A percentile compares a stretch with the other conserved stretches of the same genome.
Conservation (phyloP, 2,113 vertebrate genomes). For the Hyla sarda region DNA sequence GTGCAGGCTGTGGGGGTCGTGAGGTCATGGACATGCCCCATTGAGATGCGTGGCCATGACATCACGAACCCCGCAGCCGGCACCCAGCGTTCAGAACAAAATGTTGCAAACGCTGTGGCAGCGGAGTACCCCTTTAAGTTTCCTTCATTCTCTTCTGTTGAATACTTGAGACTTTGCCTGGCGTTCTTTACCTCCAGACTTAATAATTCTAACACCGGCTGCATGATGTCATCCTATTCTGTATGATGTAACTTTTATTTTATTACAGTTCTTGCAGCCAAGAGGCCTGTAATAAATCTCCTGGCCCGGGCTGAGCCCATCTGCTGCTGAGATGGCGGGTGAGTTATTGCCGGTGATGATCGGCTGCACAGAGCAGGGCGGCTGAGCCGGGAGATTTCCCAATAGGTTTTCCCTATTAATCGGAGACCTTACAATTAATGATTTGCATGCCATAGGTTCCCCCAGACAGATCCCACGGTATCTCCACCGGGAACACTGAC, state of each 20-base stretch:
- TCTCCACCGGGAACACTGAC: neutral
- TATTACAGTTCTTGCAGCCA: neutral
- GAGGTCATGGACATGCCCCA: too few species aligned
- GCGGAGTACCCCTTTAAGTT: neutral
- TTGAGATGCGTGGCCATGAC: too few species aligned
- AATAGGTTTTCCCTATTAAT: constrained; percentile 6
- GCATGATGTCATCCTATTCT: constrained; percentile 18
- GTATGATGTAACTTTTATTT: constrained; percentile 10
- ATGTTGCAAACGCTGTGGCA: too few species aligned
- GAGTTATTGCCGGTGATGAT: neutral
- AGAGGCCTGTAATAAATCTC: constrained; percentile 12
- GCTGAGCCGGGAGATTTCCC: neutral
- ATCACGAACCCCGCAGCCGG: too few species aligned
- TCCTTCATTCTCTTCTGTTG: neutral
- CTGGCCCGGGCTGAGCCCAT: neutral
- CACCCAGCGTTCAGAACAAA: too few species aligned
- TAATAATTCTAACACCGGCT: neutral
- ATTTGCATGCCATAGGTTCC: neutral
- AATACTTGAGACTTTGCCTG: neutral
- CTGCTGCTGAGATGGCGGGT: neutral
- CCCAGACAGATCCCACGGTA: neutral
- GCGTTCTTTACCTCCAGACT: neutral
- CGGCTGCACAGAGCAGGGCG: too few species aligned
- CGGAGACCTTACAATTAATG: neutral
- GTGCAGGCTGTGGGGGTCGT: too few species aligned